Evolutionary conservation across 2,888 invertebrate genomes (phyloP).

Genomic region (Steromphala cineraria): DNA sequence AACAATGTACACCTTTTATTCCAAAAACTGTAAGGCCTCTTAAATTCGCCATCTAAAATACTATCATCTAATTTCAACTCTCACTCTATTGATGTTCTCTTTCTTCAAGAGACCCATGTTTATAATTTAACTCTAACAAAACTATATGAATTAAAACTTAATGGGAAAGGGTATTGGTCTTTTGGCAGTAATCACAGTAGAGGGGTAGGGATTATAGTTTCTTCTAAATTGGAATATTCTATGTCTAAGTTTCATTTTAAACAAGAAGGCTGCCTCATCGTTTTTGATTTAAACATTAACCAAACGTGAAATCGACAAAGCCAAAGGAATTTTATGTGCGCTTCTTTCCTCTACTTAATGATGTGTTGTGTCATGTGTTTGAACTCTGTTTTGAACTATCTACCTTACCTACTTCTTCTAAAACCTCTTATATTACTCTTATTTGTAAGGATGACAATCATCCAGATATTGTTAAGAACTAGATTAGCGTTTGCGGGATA

Average conservation of each 20-base stretch:
- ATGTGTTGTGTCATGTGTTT: no score
- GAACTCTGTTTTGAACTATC: no score
- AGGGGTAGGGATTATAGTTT: background rate
- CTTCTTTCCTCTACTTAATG: no score
- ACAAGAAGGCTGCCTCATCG: background rate
- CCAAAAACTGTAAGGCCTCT: background rate
- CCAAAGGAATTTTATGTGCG: no score
- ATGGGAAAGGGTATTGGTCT: background rate
- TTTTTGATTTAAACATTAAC: background rate
- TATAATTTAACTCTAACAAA: background rate
- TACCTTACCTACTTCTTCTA: no score
- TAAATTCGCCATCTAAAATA: background rate
- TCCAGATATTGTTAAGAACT: no score
- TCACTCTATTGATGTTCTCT: background rate
- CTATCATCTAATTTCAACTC: background rate
- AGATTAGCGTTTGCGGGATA: no score
- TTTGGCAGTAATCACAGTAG: background rate
- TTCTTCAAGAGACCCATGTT: conserved; percentile 8
- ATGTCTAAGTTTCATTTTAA: background rate
- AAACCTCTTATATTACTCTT: no score
- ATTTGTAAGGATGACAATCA: no score
- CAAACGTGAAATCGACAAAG: no score
- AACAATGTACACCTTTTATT: background rate
- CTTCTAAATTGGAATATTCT: background rate
- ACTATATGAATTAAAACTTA: background rate